Percentiles rank a stretch among this genome's conserved stretches.
phyloP scores from a whole-genome alignment of 2,113 vertebrate species.

The Polypterus bichir region DNA sequence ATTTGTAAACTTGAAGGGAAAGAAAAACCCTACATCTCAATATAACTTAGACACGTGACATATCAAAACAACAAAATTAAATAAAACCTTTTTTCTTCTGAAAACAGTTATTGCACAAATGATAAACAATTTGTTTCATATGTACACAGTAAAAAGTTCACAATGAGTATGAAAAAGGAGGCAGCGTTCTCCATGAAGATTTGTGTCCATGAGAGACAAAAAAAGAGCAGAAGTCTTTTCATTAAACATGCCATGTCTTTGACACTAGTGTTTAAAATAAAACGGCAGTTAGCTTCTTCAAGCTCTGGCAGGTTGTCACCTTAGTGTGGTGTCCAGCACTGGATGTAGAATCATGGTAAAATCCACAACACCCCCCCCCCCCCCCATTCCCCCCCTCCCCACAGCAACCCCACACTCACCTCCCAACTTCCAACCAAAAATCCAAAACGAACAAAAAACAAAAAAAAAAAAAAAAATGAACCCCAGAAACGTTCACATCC shows the following conservation, averaged over 20 bases:
- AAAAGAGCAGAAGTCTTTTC: not conserved
- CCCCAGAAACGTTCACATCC: slow-evolving; percentile 43
- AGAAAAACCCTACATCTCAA: slow-evolving; percentile 55
- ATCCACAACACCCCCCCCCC: no score
- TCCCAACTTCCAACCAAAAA: slow-evolving; percentile 22
- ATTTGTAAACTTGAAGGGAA: slow-evolving; percentile 70
- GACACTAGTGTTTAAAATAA: slow-evolving; percentile 8
- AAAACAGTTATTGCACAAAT: slow-evolving; percentile 85
- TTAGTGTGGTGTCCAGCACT: slow-evolving; percentile 33
- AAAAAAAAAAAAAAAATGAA: slow-evolving; percentile 3
- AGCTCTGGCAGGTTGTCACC: slow-evolving; percentile 30
- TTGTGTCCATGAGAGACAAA: slow-evolving; percentile 4
- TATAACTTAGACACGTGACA: slow-evolving; percentile 58
- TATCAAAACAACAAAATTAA: slow-evolving; percentile 59
- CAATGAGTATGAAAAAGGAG: slow-evolving; percentile 21
- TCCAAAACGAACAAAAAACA: slow-evolving; percentile 10
- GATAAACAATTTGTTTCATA: slow-evolving; percentile 45
- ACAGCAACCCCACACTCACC: no score
- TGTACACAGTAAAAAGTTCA: slow-evolving; percentile 56
- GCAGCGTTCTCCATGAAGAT: slow-evolving; percentile 10
- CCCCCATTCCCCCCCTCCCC: no score
- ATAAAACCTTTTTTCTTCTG: slow-evolving; percentile 58
- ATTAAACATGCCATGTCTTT: slow-evolving; percentile 2
- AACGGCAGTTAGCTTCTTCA: slow-evolving; percentile 25
- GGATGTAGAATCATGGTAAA: slow-evolving; percentile 33